Percentiles rank a stretch among this genome's conserved stretches.
Evolutionary conservation across 2,797 vertebrate genomes (phyloP).

Genomic region (Tokudaia muenninki): DNA sequence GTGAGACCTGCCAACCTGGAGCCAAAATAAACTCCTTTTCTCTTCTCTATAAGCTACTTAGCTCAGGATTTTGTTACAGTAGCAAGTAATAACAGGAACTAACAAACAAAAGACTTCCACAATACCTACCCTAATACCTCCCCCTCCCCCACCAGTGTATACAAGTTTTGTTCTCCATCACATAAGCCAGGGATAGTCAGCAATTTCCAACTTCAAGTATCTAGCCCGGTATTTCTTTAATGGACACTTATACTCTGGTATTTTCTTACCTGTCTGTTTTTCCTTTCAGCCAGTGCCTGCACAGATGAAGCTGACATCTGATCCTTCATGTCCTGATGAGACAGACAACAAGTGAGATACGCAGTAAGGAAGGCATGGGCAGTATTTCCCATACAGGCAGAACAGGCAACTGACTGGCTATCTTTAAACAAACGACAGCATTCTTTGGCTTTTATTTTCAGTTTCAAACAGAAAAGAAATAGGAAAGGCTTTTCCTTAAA

Average conservation of each 20-base stretch:
- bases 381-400: slow-evolving; percentile 12
- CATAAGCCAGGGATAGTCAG: neutral
- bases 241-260: neutral
- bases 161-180: neutral
- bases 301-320: slow-evolving; percentile 94
- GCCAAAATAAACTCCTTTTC: neutral
- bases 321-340: slow-evolving; percentile 96
- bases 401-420: neutral
- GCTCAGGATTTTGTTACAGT: neutral
- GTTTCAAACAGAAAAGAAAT: slow-evolving; percentile 39
- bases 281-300: slow-evolving; percentile 91
- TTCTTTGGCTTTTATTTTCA: slow-evolving; percentile 47
- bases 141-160: neutral
- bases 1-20: neutral
- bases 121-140: neutral
- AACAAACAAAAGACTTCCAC: neutral
- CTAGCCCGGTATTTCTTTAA: neutral
- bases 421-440: slow-evolving; percentile 12
- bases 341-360: slow-evolving; percentile 53
- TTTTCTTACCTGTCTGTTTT: slow-evolving; percentile 93
- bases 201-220: neutral
- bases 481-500: neutral
- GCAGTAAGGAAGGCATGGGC: slow-evolving; percentile 7
- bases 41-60: neutral
- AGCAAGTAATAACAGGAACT: neutral